Evolutionary conservation across 2,113 vertebrate genomes (phyloP).

Genomic region (Gymnobelideus leadbeateri): DNA sequence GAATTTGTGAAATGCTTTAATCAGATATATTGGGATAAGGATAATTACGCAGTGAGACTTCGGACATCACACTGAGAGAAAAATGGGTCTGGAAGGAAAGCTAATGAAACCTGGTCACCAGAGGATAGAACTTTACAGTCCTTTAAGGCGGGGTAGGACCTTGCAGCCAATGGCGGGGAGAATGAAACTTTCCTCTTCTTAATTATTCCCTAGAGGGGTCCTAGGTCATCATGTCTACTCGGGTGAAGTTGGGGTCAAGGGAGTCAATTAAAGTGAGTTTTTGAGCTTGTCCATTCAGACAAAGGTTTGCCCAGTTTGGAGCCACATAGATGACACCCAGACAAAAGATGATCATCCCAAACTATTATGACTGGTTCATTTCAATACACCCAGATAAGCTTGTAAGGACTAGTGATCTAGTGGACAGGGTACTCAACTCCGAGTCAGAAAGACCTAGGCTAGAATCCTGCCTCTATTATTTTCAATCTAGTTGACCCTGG

Average conservation of each 20-base stretch:
- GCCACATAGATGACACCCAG: fast-evolving
- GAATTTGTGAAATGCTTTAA: constrained; percentile 49
- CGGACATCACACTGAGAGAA: constrained; percentile 57
- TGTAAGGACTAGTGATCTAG: neutral
- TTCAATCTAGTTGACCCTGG: neutral
- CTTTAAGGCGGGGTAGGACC: constrained; percentile 1
- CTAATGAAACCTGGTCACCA: constrained; percentile 55
- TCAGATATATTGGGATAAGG: constrained; percentile 55
- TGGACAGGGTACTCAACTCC: neutral
- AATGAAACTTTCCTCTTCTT: constrained; percentile 36
- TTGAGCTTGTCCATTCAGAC: neutral
- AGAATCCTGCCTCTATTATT: neutral
- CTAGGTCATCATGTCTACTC: fast-evolving
- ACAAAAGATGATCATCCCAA: neutral
- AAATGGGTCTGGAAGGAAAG: constrained; percentile 37
- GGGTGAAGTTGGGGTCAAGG: fast-evolving
- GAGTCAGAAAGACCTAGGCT: neutral
- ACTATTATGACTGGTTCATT: neutral
- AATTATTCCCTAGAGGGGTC: constrained; percentile 29
- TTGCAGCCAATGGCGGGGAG: neutral
- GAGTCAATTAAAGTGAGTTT: neutral
- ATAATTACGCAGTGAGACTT: constrained; percentile 70
- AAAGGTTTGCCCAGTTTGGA: fast-evolving
- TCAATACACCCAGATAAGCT: neutral
- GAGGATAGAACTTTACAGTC: constrained; percentile 55